Conservation (phyloP, 2,113 vertebrate species). For the Fukomys damarensis region DNA sequence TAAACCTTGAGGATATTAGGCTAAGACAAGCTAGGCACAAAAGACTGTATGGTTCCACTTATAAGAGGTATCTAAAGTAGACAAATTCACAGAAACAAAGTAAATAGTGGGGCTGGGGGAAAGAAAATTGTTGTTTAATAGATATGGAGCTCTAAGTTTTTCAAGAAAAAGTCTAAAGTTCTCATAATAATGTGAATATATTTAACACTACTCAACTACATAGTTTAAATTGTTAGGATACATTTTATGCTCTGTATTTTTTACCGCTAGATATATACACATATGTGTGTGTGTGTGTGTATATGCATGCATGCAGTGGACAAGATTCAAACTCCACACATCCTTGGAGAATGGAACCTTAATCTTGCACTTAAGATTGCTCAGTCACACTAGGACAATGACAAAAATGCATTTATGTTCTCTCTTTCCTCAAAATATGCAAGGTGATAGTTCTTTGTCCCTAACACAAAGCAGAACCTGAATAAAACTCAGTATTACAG, state of each 20-base stretch:
- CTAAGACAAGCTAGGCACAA: background rate
- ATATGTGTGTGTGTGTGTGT: background rate
- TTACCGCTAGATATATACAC: background rate
- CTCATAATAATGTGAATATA: background rate
- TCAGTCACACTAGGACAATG: background rate
- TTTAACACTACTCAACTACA: background rate
- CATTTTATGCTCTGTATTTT: background rate
- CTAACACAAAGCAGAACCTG: background rate
- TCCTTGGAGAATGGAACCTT: constrained; percentile 63
- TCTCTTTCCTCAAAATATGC: background rate
- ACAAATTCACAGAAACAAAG: background rate
- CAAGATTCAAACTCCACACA: constrained; percentile 67
- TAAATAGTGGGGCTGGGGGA: background rate
- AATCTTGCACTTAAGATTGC: background rate
- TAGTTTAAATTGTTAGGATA: background rate
- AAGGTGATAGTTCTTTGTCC: background rate
- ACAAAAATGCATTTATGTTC: background rate
- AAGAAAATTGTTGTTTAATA: background rate
- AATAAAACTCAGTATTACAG: constrained; percentile 33
- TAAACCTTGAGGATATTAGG: background rate
- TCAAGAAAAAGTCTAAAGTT: background rate
- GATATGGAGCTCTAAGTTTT: background rate
- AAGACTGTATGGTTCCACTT: background rate
- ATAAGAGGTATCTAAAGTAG: background rate
- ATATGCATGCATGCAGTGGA: constrained; percentile 56